Conservation (phyloP, 2,797 vertebrate species). For the Eidolon dupreanum region DNA sequence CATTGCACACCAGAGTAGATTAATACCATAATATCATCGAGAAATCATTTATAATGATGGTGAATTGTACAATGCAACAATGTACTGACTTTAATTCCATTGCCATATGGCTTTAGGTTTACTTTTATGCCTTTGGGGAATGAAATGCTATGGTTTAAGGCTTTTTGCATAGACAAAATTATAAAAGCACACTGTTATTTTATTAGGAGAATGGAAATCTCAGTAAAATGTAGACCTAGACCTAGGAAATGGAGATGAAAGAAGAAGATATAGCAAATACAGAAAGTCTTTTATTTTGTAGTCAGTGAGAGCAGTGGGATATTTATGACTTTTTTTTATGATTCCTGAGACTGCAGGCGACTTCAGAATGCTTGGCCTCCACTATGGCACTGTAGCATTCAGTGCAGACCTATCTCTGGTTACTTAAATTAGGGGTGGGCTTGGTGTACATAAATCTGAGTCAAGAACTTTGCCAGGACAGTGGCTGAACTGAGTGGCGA, state of each 20-base stretch:
- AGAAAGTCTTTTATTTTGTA: not conserved
- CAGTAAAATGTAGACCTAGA: not conserved
- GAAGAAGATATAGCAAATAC: not conserved
- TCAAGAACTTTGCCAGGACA: not conserved
- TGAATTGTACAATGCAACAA: slow-evolving; percentile 33
- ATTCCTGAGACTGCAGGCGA: not conserved
- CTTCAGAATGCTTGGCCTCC: not conserved
- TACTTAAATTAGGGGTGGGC: not conserved
- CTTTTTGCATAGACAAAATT: slow-evolving; percentile 33
- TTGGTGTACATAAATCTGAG: not conserved
- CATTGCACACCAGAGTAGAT: slow-evolving; percentile 24
- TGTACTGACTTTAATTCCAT: slow-evolving; percentile 52
- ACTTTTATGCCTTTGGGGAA: slow-evolving; percentile 52
- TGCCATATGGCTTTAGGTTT: slow-evolving; percentile 67
- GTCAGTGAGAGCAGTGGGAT: not conserved
- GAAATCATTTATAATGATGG: slow-evolving; percentile 44
- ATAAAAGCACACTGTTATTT: slow-evolving; percentile 50
- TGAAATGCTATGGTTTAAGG: not conserved
- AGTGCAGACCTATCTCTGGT: not conserved
- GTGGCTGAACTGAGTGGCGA: not conserved
- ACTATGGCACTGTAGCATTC: not conserved
- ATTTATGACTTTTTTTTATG: slow-evolving; percentile 15
- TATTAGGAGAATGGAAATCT: slow-evolving; percentile 54
- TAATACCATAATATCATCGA: slow-evolving; percentile 35
- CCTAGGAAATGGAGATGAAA: not conserved